These are phyloP conservation scores for Drosophila prolongata DNA, from an alignment of 2,888 invertebrate species.

Conservation along the genomic window DNA sequence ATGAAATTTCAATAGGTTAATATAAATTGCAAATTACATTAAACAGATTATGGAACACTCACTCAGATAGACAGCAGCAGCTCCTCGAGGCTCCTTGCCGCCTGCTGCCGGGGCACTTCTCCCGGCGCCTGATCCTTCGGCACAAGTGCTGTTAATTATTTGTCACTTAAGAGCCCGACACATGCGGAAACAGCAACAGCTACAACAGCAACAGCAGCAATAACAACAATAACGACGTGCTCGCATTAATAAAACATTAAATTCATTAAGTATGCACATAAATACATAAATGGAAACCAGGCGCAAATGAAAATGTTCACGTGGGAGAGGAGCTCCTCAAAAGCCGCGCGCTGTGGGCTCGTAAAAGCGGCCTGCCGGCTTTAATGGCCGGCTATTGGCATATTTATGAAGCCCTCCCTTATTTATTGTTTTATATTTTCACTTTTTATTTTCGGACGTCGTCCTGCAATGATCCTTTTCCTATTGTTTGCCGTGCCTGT, in stretches of 20 bases:
- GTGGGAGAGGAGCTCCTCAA: constrained; percentile 19
- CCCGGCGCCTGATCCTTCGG: constrained; percentile 23
- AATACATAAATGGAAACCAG: constrained; percentile 61
- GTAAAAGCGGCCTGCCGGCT: constrained; percentile 50
- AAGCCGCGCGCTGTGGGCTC: constrained; percentile 18
- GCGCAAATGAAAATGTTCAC: constrained; percentile 42
- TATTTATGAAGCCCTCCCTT: constrained; percentile 64
- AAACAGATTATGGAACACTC: constrained; percentile 67
- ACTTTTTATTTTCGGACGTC: constrained; percentile 13
- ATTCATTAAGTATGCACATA: constrained; percentile 73
- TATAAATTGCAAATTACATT: constrained; percentile 79
- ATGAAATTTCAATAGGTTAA: constrained; percentile 73
- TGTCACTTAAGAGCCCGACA: constrained; percentile 68
- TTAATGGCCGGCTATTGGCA: constrained; percentile 69
- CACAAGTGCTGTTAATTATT: constrained; percentile 77
- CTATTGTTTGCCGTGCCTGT: constrained; percentile 22
- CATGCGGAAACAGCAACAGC: constrained; percentile 46
- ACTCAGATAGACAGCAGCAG: constrained; percentile 11
- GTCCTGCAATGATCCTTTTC: constrained; percentile 44
- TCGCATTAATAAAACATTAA: constrained; percentile 73
- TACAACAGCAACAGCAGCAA: constrained; percentile 19
- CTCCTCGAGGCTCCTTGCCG: constrained; percentile 5
- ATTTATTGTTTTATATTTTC: constrained; percentile 62
- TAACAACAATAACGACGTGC: constrained; percentile 39
- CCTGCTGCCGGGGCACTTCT: background rate